A percentile compares a stretch with the other conserved stretches of the same genome.
Conservation (phyloP, 2,797 vertebrate species). For the Esox masquinongy region DNA sequence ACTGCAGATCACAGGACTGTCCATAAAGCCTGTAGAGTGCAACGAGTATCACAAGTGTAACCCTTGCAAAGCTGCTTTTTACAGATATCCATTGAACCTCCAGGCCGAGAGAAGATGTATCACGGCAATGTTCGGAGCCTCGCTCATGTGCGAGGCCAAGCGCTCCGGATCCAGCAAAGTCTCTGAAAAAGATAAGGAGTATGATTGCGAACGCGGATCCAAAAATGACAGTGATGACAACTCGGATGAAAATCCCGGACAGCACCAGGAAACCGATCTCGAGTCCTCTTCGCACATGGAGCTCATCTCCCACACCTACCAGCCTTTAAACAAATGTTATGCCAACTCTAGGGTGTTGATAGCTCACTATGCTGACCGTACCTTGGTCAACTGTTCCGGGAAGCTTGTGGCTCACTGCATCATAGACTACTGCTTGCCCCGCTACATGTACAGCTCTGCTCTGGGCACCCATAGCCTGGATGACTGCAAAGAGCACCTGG, state of each 20-base stretch:
- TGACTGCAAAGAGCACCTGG: background rate
- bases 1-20: conserved; percentile 11
- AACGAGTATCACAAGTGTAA: conserved; percentile 29
- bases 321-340: conserved; percentile 14
- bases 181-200: background rate
- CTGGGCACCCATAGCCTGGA: background rate
- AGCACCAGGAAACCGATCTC: background rate
- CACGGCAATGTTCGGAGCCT: background rate
- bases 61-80: conserved; percentile 24
- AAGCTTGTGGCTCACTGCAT: conserved; percentile 32
- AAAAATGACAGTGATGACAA: background rate
- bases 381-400: conserved; percentile 12
- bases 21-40: background rate
- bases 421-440: conserved; percentile 32
- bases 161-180: background rate
- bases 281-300: background rate
- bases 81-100: conserved; percentile 33
- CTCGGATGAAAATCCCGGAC: background rate
- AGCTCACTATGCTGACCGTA: background rate
- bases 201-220: too few relatives aligned
- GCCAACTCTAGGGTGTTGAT: conserved; percentile 19
- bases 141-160: background rate
- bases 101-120: background rate
- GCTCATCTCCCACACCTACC: conserved; percentile 16
- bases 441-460: conserved; percentile 28